phyloP scores from a whole-genome alignment of 2,797 vertebrate species.

The Eospalax fontanierii region DNA sequence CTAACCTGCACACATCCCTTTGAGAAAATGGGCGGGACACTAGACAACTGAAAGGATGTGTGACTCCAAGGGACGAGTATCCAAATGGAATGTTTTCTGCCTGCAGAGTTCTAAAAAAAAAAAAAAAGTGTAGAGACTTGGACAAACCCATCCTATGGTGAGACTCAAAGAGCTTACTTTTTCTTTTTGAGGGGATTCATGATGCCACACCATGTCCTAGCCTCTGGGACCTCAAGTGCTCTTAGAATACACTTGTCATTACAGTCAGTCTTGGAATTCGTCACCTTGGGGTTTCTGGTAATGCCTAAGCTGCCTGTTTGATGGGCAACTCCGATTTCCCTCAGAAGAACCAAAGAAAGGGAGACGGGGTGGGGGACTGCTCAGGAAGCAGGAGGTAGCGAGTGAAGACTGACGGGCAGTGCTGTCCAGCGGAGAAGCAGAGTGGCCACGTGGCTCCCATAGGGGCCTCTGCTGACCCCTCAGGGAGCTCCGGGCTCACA shows the following conservation, averaged over 20 bases:
- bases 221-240: neutral
- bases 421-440: neutral
- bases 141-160: neutral
- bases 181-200: too few relatives aligned
- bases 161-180: neutral
- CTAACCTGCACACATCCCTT: too few relatives aligned
- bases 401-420: neutral
- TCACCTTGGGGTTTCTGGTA: too few relatives aligned
- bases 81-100: neutral
- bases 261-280: neutral
- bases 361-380: neutral
- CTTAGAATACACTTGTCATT: neutral
- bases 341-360: neutral
- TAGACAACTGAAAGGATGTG: too few relatives aligned
- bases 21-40: too few relatives aligned
- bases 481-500: neutral
- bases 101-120: neutral
- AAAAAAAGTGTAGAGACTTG: too few relatives aligned
- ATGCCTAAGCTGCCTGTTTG: neutral
- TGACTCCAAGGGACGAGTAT: neutral
- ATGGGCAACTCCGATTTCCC: neutral
- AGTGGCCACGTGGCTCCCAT: neutral
- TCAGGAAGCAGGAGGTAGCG: neutral
- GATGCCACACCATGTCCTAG: rapidly evolving
- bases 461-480: neutral